Evolutionary conservation across 2,113 vertebrate species (phyloP).

Genomic region (Mesocricetus auratus): DNA sequence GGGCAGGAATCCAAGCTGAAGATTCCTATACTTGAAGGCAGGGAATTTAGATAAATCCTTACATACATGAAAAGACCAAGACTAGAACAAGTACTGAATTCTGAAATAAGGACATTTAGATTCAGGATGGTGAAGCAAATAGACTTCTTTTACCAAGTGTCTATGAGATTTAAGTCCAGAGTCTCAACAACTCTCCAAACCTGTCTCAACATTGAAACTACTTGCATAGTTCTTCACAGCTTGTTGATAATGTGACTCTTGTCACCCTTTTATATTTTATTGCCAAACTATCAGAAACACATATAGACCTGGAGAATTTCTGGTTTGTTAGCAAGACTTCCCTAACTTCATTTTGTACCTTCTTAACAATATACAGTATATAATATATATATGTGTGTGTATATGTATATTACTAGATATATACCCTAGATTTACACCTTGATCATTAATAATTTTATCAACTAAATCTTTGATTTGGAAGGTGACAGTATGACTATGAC

Average conservation of each 20-base stretch:
- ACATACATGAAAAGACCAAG: not conserved
- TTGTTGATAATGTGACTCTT: not conserved
- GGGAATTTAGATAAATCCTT: not conserved
- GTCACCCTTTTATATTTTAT: not conserved
- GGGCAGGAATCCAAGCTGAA: not conserved
- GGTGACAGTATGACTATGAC: not conserved
- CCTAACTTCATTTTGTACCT: not conserved
- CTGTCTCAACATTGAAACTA: not conserved
- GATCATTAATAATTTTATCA: not conserved
- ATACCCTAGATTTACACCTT: not conserved
- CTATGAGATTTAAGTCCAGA: not conserved
- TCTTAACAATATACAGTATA: not conserved
- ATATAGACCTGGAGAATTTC: not conserved
- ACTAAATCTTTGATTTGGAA: not conserved
- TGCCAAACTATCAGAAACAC: not conserved
- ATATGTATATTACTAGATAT: not conserved
- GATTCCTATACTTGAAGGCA: not conserved
- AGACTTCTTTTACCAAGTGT: fast-evolving
- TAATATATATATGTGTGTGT: too few relatives aligned
- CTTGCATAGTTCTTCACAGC: not conserved
- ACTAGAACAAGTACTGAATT: not conserved
- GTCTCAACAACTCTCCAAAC: not conserved
- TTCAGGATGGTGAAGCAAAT: fast-evolving
- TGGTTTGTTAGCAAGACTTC: not conserved
- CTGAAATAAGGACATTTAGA: not conserved